Percentiles rank a stretch among this genome's conserved stretches.
These are phyloP conservation scores for Lasioglossum calceatum DNA, from an alignment of 2,888 invertebrate genomes.

Conservation along the genomic window DNA sequence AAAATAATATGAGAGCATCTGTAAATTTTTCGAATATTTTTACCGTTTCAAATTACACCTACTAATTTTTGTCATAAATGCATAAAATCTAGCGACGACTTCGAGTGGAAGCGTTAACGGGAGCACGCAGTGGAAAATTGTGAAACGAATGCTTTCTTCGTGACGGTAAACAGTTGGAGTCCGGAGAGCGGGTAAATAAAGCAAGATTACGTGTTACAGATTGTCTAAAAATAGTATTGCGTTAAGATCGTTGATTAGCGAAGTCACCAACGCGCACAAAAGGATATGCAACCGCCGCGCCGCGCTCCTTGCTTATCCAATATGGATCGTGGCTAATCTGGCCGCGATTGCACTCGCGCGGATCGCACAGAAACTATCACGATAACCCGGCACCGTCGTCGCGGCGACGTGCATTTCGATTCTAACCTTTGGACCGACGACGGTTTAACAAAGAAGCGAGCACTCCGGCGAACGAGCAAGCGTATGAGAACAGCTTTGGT, in stretches of 20 bases:
- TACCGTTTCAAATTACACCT: no score
- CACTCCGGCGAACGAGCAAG: slow-evolving; percentile 53
- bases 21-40: no score
- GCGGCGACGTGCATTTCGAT: slow-evolving; percentile 48
- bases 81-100: neutral
- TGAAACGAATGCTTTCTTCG: neutral
- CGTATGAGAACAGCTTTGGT: slow-evolving; percentile 68
- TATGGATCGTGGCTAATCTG: neutral
- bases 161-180: neutral
- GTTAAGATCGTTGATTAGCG: slow-evolving; percentile 12
- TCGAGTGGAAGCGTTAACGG: neutral
- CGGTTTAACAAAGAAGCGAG: slow-evolving; percentile 65
- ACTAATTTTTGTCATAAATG: no score
- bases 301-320: neutral
- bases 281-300: neutral
- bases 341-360: neutral
- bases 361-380: slow-evolving; percentile 24
- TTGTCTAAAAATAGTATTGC: slow-evolving; percentile 10
- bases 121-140: neutral
- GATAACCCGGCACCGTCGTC: slow-evolving; percentile 22
- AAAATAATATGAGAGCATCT: no score
- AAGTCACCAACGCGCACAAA: neutral
- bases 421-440: slow-evolving; percentile 67
- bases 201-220: neutral
- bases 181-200: neutral